Evolutionary conservation across 2,797 vertebrate genomes (phyloP), one percentile per base, ranked within the genome.

Genomic region (Potorous gilbertii): DNA sequence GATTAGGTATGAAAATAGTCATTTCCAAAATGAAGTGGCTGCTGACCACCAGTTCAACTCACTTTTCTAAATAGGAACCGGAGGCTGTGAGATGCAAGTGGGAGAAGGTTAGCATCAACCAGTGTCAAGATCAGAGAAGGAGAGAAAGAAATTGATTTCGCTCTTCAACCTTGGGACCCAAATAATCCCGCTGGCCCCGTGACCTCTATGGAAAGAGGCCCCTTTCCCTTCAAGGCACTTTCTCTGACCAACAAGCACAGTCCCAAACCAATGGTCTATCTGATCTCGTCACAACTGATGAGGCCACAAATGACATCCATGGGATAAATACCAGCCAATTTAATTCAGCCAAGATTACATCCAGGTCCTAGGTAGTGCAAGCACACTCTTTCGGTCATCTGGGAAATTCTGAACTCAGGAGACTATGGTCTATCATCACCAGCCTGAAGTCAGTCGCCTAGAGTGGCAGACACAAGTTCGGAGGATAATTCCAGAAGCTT

Each of bases 21-120:
- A 93, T 92, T 95, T 94, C 92, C 16, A 40, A 94, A 97, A 89
- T 89, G 95, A 87, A 92, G 46, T 92, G 40, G 90, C 31, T 93
- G 40, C 29, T n/a, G 2, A 95, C 94, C 54, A 93, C 21, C 87
- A 92, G 34, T 40, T 55, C 81, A 94, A 93, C 5, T 93, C 46
- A 56, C 28, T 54, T 95, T 52, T 24, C 59, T 93, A 54, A 56
- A 74, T 27, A 89, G 90, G 94, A 95, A 81, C 54, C 57, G 55
- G n/a, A 81, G n/a, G n/a, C 2, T 40, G 40, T 81, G 34, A n/a
- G 62, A 14, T 12, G 46, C 55, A 21, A 90, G 92, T 94, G 1
- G 91, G 95, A 91, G 74, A 34, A 94, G 91, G 2, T 31, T 62
- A 1, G 50, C 10, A 94, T 90, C 94, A 81, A 54, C 50, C 54